These are phyloP conservation scores for Tribolium freemani DNA, from an alignment of 2,888 invertebrate species.

Conservation along the genomic window DNA sequence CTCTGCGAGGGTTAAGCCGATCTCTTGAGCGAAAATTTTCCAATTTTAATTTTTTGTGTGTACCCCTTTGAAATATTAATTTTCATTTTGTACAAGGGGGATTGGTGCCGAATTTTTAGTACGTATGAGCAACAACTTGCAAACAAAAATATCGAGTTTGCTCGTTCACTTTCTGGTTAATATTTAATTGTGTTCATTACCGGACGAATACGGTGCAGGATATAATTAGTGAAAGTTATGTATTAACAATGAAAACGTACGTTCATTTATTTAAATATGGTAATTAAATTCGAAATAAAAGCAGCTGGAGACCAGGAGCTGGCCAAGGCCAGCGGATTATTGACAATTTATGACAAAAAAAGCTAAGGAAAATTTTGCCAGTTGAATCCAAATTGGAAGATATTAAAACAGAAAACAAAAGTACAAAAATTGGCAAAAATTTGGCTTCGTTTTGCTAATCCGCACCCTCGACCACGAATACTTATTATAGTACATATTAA, in stretches of 20 bases:
- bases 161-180: neutral
- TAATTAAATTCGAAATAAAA: neutral
- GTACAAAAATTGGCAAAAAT: too few species aligned
- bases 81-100: conserved; percentile 13
- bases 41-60: conserved; percentile 12
- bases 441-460: too few species aligned
- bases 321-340: neutral
- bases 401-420: too few species aligned
- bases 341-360: too few species aligned
- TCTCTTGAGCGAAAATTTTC: neutral
- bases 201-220: neutral
- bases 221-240: neutral
- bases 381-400: too few species aligned
- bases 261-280: neutral
- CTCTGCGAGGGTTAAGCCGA: neutral
- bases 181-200: neutral
- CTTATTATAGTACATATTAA: too few species aligned
- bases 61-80: conserved; percentile 11
- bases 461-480: too few species aligned
- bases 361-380: too few species aligned
- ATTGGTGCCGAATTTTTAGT: conserved; percentile 15
- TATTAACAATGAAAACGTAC: neutral
- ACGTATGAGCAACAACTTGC: neutral
- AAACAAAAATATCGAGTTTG: conserved; percentile 12
- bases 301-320: neutral